phyloP scores from a whole-genome alignment of 2,113 vertebrate genomes.

The Gasterosteus nipponicus region DNA sequence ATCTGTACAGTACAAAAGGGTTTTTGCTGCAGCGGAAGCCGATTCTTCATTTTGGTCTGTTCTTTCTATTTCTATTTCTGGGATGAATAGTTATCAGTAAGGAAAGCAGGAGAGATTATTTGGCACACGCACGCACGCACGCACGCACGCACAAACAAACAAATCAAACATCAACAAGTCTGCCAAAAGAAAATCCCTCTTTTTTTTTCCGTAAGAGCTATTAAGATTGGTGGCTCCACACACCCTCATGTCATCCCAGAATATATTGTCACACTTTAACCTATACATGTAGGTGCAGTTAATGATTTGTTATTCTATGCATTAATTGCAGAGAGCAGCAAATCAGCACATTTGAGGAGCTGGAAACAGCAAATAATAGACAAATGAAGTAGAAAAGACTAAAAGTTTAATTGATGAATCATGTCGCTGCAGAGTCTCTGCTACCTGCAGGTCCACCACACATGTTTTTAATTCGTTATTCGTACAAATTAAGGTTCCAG shows the following conservation, averaged over 20 bases:
- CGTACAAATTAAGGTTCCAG: slow-evolving; percentile 6
- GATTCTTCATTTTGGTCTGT: background rate
- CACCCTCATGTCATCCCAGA: background rate
- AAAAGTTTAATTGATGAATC: background rate
- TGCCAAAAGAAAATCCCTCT: slow-evolving; percentile 48
- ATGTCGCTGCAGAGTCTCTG: background rate
- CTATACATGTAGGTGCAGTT: background rate
- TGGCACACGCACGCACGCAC: slow-evolving; percentile 7
- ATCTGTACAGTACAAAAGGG: slow-evolving; percentile 15
- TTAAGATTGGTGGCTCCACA: background rate
- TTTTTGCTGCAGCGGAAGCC: slow-evolving; percentile 4
- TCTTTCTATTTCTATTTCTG: slow-evolving; percentile 31
- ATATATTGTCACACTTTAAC: background rate
- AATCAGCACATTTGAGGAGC: background rate
- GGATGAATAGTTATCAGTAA: slow-evolving; percentile 17
- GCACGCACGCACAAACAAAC: background rate
- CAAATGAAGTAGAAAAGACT: background rate
- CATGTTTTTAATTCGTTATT: slow-evolving; percentile 15
- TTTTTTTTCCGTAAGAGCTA: background rate
- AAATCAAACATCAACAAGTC: slow-evolving; percentile 7
- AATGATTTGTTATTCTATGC: background rate
- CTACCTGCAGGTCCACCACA: background rate
- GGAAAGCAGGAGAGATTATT: slow-evolving; percentile 41
- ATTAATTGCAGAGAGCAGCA: background rate
- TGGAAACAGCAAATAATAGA: background rate